Conservation (phyloP, 2,888 invertebrate species). For the Acronicta alni region DNA sequence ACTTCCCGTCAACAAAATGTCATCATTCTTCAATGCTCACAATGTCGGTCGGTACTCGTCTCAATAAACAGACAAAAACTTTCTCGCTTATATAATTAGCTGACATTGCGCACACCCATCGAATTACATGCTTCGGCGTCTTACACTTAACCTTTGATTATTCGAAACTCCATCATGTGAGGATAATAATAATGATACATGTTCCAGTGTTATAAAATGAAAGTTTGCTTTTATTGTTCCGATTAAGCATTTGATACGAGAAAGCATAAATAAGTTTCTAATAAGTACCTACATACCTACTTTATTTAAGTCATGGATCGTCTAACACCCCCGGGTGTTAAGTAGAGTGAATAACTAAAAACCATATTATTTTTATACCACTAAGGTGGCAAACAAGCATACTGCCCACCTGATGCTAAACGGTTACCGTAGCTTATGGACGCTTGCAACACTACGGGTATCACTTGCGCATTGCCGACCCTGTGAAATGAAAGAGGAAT, state of each 20-base stretch:
- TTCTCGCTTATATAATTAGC: conserved; percentile 30
- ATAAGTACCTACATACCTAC: too few relatives aligned
- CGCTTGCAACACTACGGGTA: too few relatives aligned
- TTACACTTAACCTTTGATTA: conserved; percentile 44
- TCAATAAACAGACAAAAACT: conserved; percentile 16
- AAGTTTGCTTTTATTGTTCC: conserved; percentile 32
- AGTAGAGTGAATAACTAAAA: too few relatives aligned
- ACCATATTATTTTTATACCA: too few relatives aligned
- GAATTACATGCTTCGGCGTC: conserved; percentile 14
- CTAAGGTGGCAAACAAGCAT: too few relatives aligned
- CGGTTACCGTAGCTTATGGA: too few relatives aligned
- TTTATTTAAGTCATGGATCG: too few relatives aligned
- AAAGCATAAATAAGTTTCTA: neutral
- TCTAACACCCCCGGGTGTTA: too few relatives aligned
- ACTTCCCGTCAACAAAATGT: conserved; percentile 11
- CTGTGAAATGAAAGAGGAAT: too few relatives aligned
- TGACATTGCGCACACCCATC: conserved; percentile 41
- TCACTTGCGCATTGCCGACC: too few relatives aligned
- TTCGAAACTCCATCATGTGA: conserved; percentile 2
- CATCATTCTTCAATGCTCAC: neutral
- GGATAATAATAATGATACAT: conserved; percentile 18
- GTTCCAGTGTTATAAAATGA: conserved; percentile 32
- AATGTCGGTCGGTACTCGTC: neutral
- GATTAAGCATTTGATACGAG: conserved; percentile 2
- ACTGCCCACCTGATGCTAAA: too few relatives aligned